A percentile compares a stretch with the other conserved stretches of the same genome.
Evolutionary conservation across 2,113 vertebrate genomes (phyloP).

Genomic region (Corythaixoides concolor): DNA sequence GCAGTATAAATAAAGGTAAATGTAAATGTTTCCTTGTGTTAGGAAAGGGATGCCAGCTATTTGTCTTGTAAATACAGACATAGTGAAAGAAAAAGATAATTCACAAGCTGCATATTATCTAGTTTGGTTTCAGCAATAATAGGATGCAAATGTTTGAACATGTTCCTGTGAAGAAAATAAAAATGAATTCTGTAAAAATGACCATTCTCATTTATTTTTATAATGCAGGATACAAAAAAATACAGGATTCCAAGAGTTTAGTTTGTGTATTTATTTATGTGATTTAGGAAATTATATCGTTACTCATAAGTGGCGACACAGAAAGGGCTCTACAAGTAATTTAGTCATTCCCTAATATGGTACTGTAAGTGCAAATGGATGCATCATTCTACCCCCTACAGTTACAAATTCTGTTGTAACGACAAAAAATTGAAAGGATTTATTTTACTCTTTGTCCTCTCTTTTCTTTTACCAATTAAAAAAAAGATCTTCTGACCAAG

Average conservation of each 20-base stretch:
- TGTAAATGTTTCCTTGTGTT: neutral
- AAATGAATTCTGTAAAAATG: slow-evolving; percentile 20
- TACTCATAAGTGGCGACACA: slow-evolving; percentile 72
- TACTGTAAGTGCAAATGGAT: slow-evolving; percentile 74
- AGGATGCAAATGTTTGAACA: slow-evolving; percentile 1
- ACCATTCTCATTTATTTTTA: slow-evolving; percentile 27
- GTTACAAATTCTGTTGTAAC: slow-evolving; percentile 69
- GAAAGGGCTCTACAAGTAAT: slow-evolving; percentile 75
- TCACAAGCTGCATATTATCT: neutral
- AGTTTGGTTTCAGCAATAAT: slow-evolving; percentile 32
- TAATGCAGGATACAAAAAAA: slow-evolving; percentile 1
- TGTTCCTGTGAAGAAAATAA: neutral
- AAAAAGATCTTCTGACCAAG: slow-evolving; percentile 59
- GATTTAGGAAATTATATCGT: slow-evolving; percentile 83
- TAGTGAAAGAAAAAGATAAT: slow-evolving; percentile 18
- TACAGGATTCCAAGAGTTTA: slow-evolving; percentile 46
- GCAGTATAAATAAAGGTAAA: slow-evolving; percentile 30
- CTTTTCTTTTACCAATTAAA: slow-evolving; percentile 68
- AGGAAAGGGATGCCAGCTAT: neutral
- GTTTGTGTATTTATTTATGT: slow-evolving; percentile 76
- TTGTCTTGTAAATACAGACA: slow-evolving; percentile 21
- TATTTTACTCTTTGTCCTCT: slow-evolving; percentile 69
- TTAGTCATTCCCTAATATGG: slow-evolving; percentile 81
- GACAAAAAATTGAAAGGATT: slow-evolving; percentile 73
- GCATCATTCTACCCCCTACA: slow-evolving; percentile 76